Conservation (phyloP, 2,113 vertebrate genomes). For the Istiophorus platypterus region DNA sequence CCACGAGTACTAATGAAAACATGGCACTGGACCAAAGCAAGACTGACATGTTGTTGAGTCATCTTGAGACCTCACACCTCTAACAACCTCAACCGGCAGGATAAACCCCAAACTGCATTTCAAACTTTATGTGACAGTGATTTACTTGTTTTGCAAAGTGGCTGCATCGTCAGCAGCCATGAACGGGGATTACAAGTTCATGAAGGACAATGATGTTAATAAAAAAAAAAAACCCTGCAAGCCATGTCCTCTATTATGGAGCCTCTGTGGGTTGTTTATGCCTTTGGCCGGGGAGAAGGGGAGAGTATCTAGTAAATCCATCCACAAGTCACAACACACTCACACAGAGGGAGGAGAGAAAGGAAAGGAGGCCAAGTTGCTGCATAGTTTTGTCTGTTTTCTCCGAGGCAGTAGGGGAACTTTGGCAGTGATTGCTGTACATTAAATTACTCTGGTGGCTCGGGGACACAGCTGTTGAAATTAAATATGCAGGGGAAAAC, state of each 20-base stretch:
- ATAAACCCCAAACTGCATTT: neutral
- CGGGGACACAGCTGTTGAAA: neutral
- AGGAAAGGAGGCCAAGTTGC: slow-evolving; percentile 8
- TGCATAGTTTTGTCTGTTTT: slow-evolving; percentile 22
- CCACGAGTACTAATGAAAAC: slow-evolving; percentile 18
- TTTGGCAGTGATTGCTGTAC: neutral
- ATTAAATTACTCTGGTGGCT: neutral
- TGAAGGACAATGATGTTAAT: neutral
- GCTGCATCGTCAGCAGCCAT: neutral
- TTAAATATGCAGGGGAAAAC: neutral
- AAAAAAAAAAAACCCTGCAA: neutral
- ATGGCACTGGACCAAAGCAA: neutral
- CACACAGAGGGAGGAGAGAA: neutral
- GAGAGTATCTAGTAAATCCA: slow-evolving; percentile 11
- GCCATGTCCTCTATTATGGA: neutral
- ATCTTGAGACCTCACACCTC: neutral
- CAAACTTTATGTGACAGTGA: rapidly evolving
- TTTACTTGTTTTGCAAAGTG: neutral
- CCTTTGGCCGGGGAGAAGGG: slow-evolving; percentile 4
- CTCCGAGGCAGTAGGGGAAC: neutral
- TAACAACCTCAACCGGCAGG: neutral
- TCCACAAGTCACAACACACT: slow-evolving; percentile 1
- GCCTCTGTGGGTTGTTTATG: slow-evolving; percentile 13
- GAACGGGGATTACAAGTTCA: neutral
- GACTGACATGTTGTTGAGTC: neutral